Base-by-base conservation (phyloP, 2,888 invertebrate species). In the Digitonthophagus gazella region DNA sequence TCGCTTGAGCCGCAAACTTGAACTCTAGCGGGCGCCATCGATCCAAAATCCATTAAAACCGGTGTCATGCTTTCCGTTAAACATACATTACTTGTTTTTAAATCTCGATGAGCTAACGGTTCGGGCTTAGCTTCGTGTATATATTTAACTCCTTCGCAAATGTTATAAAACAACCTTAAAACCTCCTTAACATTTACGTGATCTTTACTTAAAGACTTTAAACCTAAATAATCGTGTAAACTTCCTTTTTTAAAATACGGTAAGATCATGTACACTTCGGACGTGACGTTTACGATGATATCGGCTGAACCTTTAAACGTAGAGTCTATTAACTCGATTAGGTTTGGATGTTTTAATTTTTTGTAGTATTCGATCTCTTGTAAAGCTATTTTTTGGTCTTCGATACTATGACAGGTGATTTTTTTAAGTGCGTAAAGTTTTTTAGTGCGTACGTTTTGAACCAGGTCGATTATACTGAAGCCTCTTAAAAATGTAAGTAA, bases 31-130 rank as follows among this genome's bases (percentile, higher is more conserved):
- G 86, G 85, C 5, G 89, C 86, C 76, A 89, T 87, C 0, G 90
- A 90, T n/a, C 90, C 90, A 75, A 96, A 86, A 82, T 96, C 96
- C 87, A 95, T 95, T 71, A 96, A 86, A 66, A 95, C 84, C 0
- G 94, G 91, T 65, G 86, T 87, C 78, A 87, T 86, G 66, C 89
- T 88, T 77, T 92, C 90, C 15, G 88, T 87, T 19, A 95, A 81
- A 75, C 95, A 88, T 72, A 96, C 87, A 83, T 96, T 96, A 14
- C 91, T 92, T 66, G 95, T 93, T 83, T 96, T 96, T 55, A 96
- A 80, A 82, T 96, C 95, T 76, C 95, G 87, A 79, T 94, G 94
- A 55, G 93, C 93, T 74, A 93, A 83, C 15, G 93, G 89, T 69
- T 89, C 86, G 0, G 93, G 93, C 77, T 87, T 87, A 18, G 87